These are phyloP conservation scores for Coryphaenoides rupestris DNA, from an alignment of 2,113 vertebrate species.

Conservation along the genomic window DNA sequence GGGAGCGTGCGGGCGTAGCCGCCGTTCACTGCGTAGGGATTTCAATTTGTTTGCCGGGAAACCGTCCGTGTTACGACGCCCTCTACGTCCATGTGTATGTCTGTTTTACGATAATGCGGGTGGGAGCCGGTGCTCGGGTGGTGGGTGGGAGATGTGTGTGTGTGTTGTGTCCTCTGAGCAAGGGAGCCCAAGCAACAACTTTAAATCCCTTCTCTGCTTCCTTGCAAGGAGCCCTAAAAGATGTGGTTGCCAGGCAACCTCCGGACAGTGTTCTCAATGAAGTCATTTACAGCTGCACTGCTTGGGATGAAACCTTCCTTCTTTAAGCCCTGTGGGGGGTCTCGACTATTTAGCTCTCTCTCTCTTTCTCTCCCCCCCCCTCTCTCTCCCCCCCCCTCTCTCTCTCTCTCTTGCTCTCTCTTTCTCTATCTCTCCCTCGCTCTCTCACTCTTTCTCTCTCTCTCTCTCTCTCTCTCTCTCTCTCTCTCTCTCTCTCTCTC, in stretches of 20 bases:
- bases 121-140: background rate
- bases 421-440: background rate
- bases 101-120: background rate
- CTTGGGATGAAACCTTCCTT: background rate
- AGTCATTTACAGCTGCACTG: background rate
- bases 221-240: background rate
- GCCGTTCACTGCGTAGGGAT: background rate
- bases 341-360: background rate
- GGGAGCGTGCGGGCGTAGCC: background rate
- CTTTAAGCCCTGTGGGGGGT: background rate
- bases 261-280: background rate
- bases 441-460: background rate
- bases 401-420: background rate
- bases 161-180: background rate
- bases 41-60: background rate
- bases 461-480: background rate
- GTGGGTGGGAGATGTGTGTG: no score
- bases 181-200: background rate
- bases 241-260: background rate
- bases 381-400: slow-evolving; percentile 4
- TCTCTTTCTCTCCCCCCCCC: background rate
- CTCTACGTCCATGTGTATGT: background rate
- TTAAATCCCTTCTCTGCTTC: background rate
- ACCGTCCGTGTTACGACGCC: background rate
- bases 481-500: background rate